These are phyloP conservation scores for Drosophila nr. perissopoda DNA, from an alignment of 2,888 invertebrate species.

Conservation along the genomic window DNA sequence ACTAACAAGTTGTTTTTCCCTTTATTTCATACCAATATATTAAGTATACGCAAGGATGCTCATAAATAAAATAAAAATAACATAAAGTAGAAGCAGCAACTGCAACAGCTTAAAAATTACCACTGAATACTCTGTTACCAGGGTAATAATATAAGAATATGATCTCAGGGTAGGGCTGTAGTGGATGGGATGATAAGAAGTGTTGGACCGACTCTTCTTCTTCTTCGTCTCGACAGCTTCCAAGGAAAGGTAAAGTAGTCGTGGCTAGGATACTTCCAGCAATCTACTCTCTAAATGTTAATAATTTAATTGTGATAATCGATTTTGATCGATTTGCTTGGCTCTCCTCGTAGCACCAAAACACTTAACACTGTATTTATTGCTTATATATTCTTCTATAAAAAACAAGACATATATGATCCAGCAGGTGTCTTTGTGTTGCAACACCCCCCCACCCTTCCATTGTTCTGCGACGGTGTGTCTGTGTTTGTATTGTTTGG, in stretches of 20 bases:
- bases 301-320: not conserved
- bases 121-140: too few relatives aligned
- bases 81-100: not conserved
- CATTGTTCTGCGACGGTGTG: not conserved
- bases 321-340: not conserved
- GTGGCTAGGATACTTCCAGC: too few relatives aligned
- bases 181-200: too few relatives aligned
- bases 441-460: not conserved
- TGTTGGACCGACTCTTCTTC: too few relatives aligned
- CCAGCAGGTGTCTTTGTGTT: not conserved
- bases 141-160: not conserved
- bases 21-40: not conserved
- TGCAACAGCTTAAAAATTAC: not conserved
- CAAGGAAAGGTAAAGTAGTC: too few relatives aligned
- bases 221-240: too few relatives aligned
- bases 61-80: not conserved
- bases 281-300: too few relatives aligned
- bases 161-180: not conserved
- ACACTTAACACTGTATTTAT: not conserved
- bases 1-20: not conserved
- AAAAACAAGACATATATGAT: not conserved
- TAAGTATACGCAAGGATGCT: slow-evolving; percentile 30
- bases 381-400: not conserved
- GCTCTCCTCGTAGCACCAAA: not conserved
- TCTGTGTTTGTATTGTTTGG: not conserved